Base-by-base conservation (phyloP, 2,113 vertebrate species). In the Taxidea taxus region DNA sequence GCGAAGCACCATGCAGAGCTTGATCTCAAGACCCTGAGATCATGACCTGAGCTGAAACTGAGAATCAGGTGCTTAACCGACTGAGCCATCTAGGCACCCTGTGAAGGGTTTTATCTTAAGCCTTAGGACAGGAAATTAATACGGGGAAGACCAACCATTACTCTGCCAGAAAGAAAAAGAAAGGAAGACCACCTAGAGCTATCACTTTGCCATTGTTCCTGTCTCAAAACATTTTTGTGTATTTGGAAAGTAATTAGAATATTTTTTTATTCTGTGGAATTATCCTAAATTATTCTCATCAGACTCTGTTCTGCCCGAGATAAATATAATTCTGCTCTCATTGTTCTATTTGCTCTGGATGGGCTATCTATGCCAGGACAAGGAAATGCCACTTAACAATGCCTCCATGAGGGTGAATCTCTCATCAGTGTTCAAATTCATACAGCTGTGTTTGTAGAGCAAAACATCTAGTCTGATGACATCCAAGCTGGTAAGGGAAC, bases 401-500 rank as follows among this genome's bases (percentile, higher is more conserved):
- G 16, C 37, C 23, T 72, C 10, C 25, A 2, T 16, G 20, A 49
- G 44, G 84, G 18, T n/a, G 83, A 75, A 42, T 60, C 23, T 85
- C 13, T 93, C 87, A 78, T 95, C 60, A 92, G 66, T 31, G 60
- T 56, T 85, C 60, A 68, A 13, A 94, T 75, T 15, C 54, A 87
- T 80, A 90, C 87, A 92, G 90, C 96, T 90, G 94, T 97, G 82
- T 89, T 95, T 94, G 42, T 34, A 78, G n/a, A 90, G 60, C 4
- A 31, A 54, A 31, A 13, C 13, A 7, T 51, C 44, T 5, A 87
- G 23, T 74, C 80, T 97, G 96, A 92, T 94, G 84, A 87, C 15
- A 78, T 68, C 66, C 6, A 70, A 42, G 42, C 66, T 78, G 56
- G 31, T 21, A 51, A 51, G 31, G 51, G 29, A n/a, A n/a, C 72